Base-by-base conservation (phyloP, 2,797 vertebrate species). In the Tinamus major region DNA sequence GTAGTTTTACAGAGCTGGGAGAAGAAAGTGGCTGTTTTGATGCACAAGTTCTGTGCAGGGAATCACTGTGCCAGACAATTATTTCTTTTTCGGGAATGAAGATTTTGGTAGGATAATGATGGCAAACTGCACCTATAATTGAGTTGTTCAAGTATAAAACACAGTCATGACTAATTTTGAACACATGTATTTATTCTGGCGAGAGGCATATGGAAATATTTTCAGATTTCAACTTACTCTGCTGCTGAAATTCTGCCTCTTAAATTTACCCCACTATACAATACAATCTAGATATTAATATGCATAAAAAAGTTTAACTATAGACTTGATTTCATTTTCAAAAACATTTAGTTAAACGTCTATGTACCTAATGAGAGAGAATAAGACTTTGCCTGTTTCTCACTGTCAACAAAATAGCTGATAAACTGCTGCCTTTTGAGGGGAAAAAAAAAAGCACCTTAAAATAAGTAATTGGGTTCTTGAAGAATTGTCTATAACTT, bases 71-170 rank as follows among this genome's bases (percentile, higher is more conserved):
- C 29, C 55, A 17, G 65, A 48, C 2, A 79, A 65, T 44, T 23
- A 64, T n/a, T 88, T 88, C 2, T 42, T 72, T 94, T 84, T 65
- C 46, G 81, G 64, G 26, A 59, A 10, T 42, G 59, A 51, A 10
- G 2, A 76, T 81, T 78, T 79, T 59, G 7, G 62, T 94, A 65
- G 24, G 13, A 16, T 69, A 81, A 72, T 24, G 26, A 86, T 12
- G 3, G 20, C 53, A 5, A 76, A 77, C 11, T 74, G 37, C 9
- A 68, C 42, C n/a, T 7, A 31, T 16, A 82, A 85, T 3, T 1
- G 53, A 92, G 15, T 2, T 65, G 53, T 79, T 7, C 2, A 76
- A 82, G 29, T 20, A 12, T 7, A 59, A 42, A 9, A 55, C 59
- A 35, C 51, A 51, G 5, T 41, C 1, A 37, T 3, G 15, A 63